phyloP scores from a whole-genome alignment of 2,797 vertebrate species.

The Agapornis canus region DNA sequence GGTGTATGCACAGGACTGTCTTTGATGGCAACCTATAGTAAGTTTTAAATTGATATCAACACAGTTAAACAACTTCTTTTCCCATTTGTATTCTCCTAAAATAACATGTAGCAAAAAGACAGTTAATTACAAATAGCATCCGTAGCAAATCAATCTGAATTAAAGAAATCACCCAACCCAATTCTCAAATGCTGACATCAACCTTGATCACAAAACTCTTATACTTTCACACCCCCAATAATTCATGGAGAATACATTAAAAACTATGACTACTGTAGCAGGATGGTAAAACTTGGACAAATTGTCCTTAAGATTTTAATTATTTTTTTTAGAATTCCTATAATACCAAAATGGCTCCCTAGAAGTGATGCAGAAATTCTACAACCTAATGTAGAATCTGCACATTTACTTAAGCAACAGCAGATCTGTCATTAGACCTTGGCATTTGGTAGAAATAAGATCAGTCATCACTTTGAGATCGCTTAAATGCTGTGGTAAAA shows the following conservation, averaged over 20 bases:
- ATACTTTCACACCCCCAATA: fast-evolving
- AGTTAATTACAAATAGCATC: not conserved
- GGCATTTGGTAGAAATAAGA: not conserved
- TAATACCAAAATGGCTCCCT: not conserved
- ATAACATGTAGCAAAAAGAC: not conserved
- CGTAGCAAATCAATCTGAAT: not conserved
- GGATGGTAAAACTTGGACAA: not conserved
- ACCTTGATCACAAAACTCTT: not conserved
- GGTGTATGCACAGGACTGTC: not conserved
- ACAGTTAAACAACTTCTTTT: not conserved
- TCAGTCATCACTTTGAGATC: not conserved
- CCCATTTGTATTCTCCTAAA: not conserved
- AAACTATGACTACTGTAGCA: not conserved
- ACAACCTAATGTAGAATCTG: not conserved
- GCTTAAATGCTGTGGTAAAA: not conserved
- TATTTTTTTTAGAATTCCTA: not conserved
- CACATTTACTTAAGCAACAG: not conserved
- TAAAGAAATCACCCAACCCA: not conserved
- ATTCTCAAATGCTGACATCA: not conserved
- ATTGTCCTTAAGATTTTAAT: not conserved
- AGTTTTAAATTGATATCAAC: not conserved
- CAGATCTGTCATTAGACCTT: not conserved
- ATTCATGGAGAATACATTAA: not conserved
- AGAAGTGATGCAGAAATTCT: not conserved
- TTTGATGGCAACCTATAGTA: not conserved